A percentile compares a stretch with the other conserved stretches of the same genome.
phyloP scores from a whole-genome alignment of 92 coral and sea anemone genomes.

The Galaxea fascicularis region DNA sequence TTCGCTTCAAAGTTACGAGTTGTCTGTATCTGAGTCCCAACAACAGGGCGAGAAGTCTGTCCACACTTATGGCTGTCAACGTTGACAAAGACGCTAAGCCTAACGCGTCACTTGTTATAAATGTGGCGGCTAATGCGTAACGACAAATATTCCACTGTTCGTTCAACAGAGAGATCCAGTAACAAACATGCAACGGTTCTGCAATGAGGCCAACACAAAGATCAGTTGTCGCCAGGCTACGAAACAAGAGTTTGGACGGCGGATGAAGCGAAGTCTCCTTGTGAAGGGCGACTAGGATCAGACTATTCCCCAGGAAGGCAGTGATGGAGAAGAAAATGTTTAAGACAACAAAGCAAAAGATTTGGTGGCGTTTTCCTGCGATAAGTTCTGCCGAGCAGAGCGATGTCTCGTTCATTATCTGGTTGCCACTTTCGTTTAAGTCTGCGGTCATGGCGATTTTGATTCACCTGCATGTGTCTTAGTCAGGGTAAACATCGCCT shows the following conservation, averaged over 20 bases:
- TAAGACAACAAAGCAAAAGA: neutral
- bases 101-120: neutral
- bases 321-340: conserved; percentile 21
- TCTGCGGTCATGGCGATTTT: too few relatives aligned
- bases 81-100: conserved; percentile 5
- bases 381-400: neutral
- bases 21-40: conserved; percentile 22
- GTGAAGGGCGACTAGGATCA: conserved; percentile 12
- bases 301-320: conserved; percentile 7
- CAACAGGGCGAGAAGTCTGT: conserved; percentile 37
- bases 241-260: conserved; percentile 37
- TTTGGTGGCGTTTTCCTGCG: neutral
- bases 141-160: neutral
- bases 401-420: neutral
- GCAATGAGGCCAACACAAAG: conserved; percentile 38
- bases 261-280: conserved; percentile 15
- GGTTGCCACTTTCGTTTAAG: too few relatives aligned
- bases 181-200: neutral
- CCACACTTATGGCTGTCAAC: conserved; percentile 24
- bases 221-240: conserved; percentile 20
- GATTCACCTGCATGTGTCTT: too few relatives aligned
- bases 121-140: neutral
- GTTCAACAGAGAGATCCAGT: neutral
- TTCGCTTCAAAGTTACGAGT: conserved; percentile 8
- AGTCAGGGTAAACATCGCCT: too few relatives aligned